Evolutionary conservation across 2,888 invertebrate genomes (phyloP).

Genomic region (Nebria brevicollis): DNA sequence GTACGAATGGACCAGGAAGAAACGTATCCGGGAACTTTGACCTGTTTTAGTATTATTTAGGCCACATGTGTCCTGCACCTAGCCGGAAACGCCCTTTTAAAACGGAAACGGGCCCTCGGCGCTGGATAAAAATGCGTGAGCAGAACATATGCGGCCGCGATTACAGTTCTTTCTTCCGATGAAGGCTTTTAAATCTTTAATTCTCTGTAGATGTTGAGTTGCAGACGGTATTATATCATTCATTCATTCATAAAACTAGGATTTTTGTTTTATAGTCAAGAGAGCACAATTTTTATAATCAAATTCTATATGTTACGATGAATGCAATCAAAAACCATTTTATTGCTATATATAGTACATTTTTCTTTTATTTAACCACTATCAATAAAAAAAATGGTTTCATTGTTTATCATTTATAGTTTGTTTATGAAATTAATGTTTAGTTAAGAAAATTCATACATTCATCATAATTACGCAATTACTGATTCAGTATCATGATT

Average conservation of each 20-base stretch:
- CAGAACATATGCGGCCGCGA: background rate
- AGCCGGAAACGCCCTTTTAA: background rate
- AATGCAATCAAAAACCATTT: no score
- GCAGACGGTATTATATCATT: background rate
- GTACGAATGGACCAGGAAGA: background rate
- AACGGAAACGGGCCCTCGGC: background rate
- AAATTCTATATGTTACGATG: background rate
- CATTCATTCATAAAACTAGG: background rate
- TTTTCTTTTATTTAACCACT: no score
- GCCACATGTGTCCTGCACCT: background rate
- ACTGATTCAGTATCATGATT: no score
- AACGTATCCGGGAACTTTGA: background rate
- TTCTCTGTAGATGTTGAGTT: background rate
- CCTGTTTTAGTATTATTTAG: background rate
- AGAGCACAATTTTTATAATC: background rate
- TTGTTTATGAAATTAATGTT: no score
- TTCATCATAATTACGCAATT: no score
- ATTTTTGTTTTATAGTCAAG: background rate
- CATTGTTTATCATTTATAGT: no score
- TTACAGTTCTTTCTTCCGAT: background rate
- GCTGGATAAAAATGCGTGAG: constrained; percentile 1
- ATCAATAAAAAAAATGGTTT: no score
- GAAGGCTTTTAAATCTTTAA: constrained; percentile 1
- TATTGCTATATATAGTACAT: no score
- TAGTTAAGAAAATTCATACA: no score